Conservation (phyloP, 2,888 invertebrate species). For the Calliopum simillimum region DNA sequence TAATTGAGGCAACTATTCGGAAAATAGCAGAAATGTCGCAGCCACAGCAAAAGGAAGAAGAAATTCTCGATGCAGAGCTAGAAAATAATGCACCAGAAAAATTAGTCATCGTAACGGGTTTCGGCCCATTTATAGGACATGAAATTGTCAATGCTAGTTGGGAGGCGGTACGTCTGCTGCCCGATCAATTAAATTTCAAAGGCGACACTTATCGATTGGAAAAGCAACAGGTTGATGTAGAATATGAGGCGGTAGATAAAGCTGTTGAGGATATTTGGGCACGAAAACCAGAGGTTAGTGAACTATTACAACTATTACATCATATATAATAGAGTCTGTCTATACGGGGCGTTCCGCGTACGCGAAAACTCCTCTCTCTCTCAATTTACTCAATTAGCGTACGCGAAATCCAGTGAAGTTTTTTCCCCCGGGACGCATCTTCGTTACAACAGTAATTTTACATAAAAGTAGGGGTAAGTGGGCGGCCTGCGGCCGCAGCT, state of each 20-base stretch:
- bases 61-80: neutral
- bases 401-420: no score
- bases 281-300: constrained; percentile 72
- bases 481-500: no score
- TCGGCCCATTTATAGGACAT: constrained; percentile 80
- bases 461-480: no score
- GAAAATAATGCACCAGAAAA: constrained; percentile 44
- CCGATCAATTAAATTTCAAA: constrained; percentile 59
- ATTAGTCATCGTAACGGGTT: constrained; percentile 75
- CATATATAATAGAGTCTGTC: no score
- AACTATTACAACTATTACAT: neutral
- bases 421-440: no score
- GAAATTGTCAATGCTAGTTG: constrained; percentile 78
- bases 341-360: no score
- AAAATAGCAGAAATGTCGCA: constrained; percentile 30
- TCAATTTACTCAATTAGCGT: no score
- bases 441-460: no score
- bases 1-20: constrained; percentile 15
- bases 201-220: constrained; percentile 69
- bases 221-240: constrained; percentile 73
- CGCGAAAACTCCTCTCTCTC: no score
- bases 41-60: constrained; percentile 9
- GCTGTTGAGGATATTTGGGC: constrained; percentile 75
- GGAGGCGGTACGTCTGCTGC: constrained; percentile 77
- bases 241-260: constrained; percentile 74